phyloP scores from a whole-genome alignment of 64 coral and sea anemone genomes.

The Exaiptasia diaphana region DNA sequence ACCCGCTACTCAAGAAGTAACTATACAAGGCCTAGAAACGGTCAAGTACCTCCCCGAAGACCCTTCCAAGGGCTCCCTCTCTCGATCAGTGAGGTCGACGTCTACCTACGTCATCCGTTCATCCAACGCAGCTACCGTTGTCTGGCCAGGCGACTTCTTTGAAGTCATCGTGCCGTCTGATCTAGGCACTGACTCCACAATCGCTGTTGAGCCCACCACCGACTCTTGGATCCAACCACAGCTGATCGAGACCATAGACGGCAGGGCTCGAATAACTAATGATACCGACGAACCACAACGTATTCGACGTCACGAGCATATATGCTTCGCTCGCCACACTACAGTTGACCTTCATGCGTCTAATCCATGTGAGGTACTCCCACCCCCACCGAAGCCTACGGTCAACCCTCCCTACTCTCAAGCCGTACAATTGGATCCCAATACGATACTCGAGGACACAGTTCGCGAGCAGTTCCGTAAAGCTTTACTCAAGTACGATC shows the following conservation, averaged over 20 bases:
- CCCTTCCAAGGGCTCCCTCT: not conserved
- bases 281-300: not conserved
- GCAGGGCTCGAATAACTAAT: conserved; percentile 26
- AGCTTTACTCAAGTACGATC: not conserved
- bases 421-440: conserved; percentile 6
- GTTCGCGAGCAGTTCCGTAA: not conserved
- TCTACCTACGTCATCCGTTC: not conserved
- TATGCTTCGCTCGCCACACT: conserved; percentile 24
- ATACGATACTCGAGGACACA: not conserved
- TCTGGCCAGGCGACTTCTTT: conserved; percentile 45
- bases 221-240: conserved; percentile 32
- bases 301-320: conserved; percentile 27
- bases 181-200: not conserved
- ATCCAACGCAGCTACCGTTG: not conserved
- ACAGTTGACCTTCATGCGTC: not conserved
- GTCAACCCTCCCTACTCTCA: not conserved
- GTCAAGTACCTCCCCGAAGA: not conserved
- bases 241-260: conserved; percentile 11
- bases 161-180: conserved; percentile 9
- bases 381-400: not conserved
- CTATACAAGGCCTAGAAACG: conserved; percentile 10
- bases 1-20: conserved; percentile 14
- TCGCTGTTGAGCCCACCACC: not conserved
- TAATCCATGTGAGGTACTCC: too few relatives aligned
- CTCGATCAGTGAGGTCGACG: not conserved